Base-by-base conservation (phyloP, 1,140 invertebrate species). In the Heliconius congener region DNA sequence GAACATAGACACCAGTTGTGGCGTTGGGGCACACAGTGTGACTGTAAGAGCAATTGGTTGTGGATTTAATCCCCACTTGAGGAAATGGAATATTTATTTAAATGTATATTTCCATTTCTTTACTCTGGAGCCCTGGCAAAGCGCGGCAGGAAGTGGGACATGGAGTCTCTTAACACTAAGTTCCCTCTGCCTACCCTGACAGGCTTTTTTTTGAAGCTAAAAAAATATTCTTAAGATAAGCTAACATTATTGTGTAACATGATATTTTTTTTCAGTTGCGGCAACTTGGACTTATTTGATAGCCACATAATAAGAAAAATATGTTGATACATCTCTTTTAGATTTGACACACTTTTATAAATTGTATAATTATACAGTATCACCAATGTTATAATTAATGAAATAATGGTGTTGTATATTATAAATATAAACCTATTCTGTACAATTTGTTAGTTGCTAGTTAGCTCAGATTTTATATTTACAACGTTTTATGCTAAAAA, bases 201-300 rank as follows among this genome's bases (percentile, higher is more conserved):
- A 42, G 39, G 39, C 1, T 37, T 37, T 37, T 37, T 6, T 37
- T n/a, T 23, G n/a, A 23, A 23, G n/a, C 8, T 11, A 9, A 23
- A 60, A 60, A 9, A 23, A 23, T 23, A 23, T 23, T 23, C 23
- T 23, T 23, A 23, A 23, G 23, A 23, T 23, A 23, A 37, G 50
- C 16, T 52, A 52, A 30, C 30, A 13, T 23, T 23, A 23, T 23
- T 23, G 23, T 23, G 30, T 52, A 66, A 66, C 11, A 70, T 34
- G 30, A 16, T 57, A 70, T 84, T 88, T 81, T 87, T 60, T 95
- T 89, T 86, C 91, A 95, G 94, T 85, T 95, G 71, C 92, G 90
- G 37, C 95, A 96, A 87, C 84, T 96, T 34, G 95, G 95, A 30
- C 84, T 95, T 81, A 87, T 94, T 79, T 94, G 88, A 94, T 87